Percentiles rank a stretch among this genome's conserved stretches.
These are phyloP conservation scores for Mustelus asterias DNA, from an alignment of 2,113 vertebrate species.

Conservation along the genomic window DNA sequence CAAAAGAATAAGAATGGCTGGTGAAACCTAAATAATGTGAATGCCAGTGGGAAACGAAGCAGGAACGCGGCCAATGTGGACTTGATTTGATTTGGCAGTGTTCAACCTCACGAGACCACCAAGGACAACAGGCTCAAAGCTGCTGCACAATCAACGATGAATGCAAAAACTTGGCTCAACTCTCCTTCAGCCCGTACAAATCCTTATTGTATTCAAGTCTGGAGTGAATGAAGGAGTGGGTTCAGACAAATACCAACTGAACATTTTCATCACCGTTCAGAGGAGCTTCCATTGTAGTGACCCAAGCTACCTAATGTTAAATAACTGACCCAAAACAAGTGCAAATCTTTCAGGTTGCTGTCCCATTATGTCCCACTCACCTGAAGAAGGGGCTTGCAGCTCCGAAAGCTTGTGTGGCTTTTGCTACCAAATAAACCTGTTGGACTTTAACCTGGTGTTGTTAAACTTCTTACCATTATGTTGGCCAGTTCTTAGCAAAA, in stretches of 20 bases:
- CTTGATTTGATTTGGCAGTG: background rate
- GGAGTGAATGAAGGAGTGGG: background rate
- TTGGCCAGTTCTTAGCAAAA: background rate
- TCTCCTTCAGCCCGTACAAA: background rate
- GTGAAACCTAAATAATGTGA: background rate
- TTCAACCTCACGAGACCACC: background rate
- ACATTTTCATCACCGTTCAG: background rate
- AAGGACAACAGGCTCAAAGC: slow-evolving; percentile 18
- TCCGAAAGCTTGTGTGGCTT: too few relatives aligned
- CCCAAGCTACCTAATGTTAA: background rate
- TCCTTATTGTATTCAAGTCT: background rate
- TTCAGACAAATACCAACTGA: background rate
- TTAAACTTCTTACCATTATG: too few relatives aligned
- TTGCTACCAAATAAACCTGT: too few relatives aligned
- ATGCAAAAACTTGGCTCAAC: background rate
- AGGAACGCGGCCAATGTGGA: background rate
- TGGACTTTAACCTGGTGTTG: too few relatives aligned
- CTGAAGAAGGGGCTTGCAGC: too few relatives aligned
- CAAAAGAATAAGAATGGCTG: background rate
- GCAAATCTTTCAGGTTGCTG: background rate
- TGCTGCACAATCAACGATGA: background rate
- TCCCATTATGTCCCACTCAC: too few relatives aligned
- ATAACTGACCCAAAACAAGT: background rate
- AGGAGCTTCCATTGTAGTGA: background rate
- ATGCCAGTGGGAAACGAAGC: background rate